Percentiles rank a stretch among this genome's conserved stretches.
These are phyloP conservation scores for Esox masquinongy DNA, from an alignment of 2,797 vertebrate genomes.

Conservation along the genomic window DNA sequence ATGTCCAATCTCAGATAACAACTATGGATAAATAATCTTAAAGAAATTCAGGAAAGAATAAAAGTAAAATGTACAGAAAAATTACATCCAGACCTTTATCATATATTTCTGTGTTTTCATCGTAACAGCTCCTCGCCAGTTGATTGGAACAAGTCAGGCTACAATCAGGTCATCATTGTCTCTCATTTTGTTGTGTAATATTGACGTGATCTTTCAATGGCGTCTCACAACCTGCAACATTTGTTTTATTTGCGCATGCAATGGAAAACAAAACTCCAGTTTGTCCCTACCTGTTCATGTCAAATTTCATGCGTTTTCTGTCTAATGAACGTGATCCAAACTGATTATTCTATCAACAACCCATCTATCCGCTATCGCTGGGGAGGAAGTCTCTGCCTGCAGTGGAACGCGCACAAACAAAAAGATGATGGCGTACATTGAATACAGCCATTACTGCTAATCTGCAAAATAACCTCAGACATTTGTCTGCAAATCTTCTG, in stretches of 20 bases:
- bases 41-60: constrained; percentile 42
- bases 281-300: neutral
- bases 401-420: constrained; percentile 57
- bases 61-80: constrained; percentile 70
- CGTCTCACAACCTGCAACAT: neutral
- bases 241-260: too few species aligned
- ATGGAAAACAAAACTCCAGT: too few species aligned
- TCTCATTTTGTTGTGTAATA: constrained; percentile 56
- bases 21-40: neutral
- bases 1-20: neutral
- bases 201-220: neutral
- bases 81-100: constrained; percentile 55
- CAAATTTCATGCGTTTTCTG: neutral
- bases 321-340: neutral
- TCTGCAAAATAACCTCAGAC: constrained; percentile 43
- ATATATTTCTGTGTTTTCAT: constrained; percentile 43
- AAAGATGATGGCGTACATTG: constrained; percentile 72
- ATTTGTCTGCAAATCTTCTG: constrained; percentile 44
- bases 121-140: constrained; percentile 70
- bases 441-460: constrained; percentile 41
- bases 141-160: constrained; percentile 64
- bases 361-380: constrained; percentile 9
- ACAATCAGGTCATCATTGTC: constrained; percentile 66
- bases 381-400: constrained; percentile 49
- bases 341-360: neutral